Evolutionary conservation across 2,888 invertebrate species (phyloP), one percentile per base, ranked within the genome.

Genomic region (Sinotaia quadrata): DNA sequence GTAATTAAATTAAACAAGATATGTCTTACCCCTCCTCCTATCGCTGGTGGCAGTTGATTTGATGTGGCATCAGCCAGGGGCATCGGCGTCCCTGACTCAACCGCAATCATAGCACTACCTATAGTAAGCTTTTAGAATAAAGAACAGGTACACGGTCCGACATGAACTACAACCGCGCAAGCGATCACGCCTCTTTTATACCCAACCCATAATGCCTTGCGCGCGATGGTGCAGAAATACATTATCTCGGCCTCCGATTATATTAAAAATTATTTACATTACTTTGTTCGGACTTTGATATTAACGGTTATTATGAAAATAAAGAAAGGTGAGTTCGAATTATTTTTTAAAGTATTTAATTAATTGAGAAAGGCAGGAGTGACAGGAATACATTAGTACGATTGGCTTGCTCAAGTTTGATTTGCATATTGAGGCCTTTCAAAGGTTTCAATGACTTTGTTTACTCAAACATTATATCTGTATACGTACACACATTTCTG

Each of bases 161-260:
- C 72, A 71, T 75, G 47, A 59, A 75, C 71, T 75, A 66, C 37
- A 27, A 41, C 44, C 24, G 56, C 67, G 59, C 33, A 15, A 67
- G 71, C 57, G 69, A 70, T 65, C 56, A 67, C 31, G 47, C 37
- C 47, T 47, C 29, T 75, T 75, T 73, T 72, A 75, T 72, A 72
- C 71, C 36, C 21, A 44, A 66, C 72, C 71, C 72, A 75, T 56
- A 75, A 73, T 72, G 71, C 72, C 69, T 33, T 37, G 69, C 71
- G 71, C 65, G 54, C 33, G 33, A 29, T 21, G 18, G 27, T 21
- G 2, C 8, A 5, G 27, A 10, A 41, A 41, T 15, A 41, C 8
- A 10, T 41, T 41, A 18, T 41, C 41, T 12, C 41, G 10, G 41
- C 10, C 41, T 41, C 18, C 10, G 10, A 18, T 10, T 12, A 41